Evolutionary conservation across 2,113 vertebrate species (phyloP).

Genomic region (Balaeniceps rex): DNA sequence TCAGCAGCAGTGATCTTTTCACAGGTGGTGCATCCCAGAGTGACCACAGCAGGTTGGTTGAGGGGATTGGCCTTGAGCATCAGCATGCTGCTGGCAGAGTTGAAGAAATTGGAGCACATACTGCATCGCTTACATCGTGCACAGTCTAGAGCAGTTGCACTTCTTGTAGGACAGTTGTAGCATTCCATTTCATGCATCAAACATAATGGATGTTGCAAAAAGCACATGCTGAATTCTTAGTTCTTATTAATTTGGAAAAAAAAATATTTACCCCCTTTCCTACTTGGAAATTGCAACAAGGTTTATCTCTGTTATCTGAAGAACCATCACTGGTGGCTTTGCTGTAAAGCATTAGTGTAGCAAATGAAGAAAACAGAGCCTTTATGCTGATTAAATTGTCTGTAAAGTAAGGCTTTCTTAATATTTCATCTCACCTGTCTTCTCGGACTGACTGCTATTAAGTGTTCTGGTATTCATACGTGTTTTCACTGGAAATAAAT

Average conservation of each 20-base stretch:
- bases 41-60: not conserved
- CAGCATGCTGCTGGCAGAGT: too few species aligned
- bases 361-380: slow-evolving; percentile 46
- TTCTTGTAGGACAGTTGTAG: not conserved
- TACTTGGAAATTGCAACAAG: not conserved
- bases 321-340: slow-evolving; percentile 34
- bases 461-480: not conserved
- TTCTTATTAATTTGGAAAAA: not conserved
- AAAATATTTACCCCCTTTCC: not conserved
- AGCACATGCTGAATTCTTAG: not conserved
- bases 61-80: not conserved
- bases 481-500: not conserved
- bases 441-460: not conserved
- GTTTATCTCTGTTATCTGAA: not conserved
- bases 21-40: not conserved
- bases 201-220: not conserved
- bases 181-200: not conserved
- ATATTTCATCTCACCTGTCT: slow-evolving; percentile 55
- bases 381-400: slow-evolving; percentile 60
- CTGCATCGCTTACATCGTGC: fast-evolving
- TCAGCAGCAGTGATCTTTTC: not conserved
- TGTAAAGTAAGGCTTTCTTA: slow-evolving; percentile 44
- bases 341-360: slow-evolving; percentile 30
- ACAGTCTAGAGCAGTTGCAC: too few species aligned
- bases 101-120: not conserved